Percentiles rank a stretch among this genome's conserved stretches.
phyloP scores from a whole-genome alignment of 2,113 vertebrate genomes.

The Baryphthengus martii region DNA sequence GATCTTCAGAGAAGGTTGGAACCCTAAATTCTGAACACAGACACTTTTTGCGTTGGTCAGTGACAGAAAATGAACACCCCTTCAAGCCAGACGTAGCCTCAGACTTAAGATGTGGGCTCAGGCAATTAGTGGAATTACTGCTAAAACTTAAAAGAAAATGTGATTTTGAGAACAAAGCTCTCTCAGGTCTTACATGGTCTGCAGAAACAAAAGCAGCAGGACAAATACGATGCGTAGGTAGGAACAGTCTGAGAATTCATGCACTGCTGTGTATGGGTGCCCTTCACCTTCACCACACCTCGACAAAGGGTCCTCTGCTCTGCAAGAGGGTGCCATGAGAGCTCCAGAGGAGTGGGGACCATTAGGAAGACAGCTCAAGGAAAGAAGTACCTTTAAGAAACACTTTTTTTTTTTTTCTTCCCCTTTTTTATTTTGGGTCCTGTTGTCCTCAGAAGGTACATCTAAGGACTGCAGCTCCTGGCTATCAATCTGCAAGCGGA shows the following conservation, averaged over 20 bases:
- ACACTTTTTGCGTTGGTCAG: constrained; percentile 42
- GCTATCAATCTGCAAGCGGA: neutral
- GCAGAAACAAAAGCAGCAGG: constrained; percentile 49
- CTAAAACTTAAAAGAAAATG: neutral
- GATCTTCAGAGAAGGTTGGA: constrained; percentile 55
- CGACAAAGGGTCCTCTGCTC: neutral
- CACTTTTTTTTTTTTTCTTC: no score
- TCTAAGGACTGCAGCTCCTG: neutral
- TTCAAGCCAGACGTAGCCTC: neutral
- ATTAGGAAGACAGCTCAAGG: neutral
- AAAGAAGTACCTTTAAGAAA: neutral
- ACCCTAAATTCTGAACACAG: constrained; percentile 60
- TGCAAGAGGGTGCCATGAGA: neutral
- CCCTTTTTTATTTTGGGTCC: neutral
- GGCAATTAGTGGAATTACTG: constrained; percentile 12
- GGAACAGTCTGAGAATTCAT: neutral
- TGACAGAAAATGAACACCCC: constrained; percentile 5
- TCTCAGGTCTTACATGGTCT: neutral
- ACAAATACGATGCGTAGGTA: neutral
- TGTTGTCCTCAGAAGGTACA: neutral
- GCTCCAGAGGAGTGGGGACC: neutral
- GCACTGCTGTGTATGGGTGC: neutral
- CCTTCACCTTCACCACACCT: neutral
- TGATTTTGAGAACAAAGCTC: constrained; percentile 24
- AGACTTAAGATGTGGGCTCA: constrained; percentile 12